These are phyloP conservation scores for Strigops habroptila DNA, from an alignment of 2,113 vertebrate genomes.

Conservation along the genomic window DNA sequence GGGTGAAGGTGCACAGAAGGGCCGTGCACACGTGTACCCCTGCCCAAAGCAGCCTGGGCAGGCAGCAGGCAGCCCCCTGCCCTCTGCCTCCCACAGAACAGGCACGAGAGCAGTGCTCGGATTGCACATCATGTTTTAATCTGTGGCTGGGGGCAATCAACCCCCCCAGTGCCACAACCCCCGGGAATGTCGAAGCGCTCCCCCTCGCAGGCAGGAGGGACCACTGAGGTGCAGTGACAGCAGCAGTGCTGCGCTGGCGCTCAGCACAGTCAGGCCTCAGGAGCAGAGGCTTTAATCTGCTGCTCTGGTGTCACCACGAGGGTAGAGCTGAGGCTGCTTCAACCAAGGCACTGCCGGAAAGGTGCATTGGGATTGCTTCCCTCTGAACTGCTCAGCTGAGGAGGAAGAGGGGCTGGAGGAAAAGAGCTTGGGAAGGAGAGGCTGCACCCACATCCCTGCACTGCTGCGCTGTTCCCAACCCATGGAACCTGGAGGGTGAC, in stretches of 20 bases:
- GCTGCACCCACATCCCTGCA: accelerated
- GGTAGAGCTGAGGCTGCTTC: neutral
- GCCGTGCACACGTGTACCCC: accelerated
- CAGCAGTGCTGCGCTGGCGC: neutral
- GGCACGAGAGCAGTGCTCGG: neutral
- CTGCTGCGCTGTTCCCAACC: neutral
- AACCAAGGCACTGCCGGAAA: neutral
- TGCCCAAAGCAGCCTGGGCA: neutral
- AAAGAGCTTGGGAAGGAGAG: neutral
- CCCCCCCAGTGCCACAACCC: neutral
- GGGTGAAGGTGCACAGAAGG: neutral
- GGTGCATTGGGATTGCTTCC: neutral
- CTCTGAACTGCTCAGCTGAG: neutral
- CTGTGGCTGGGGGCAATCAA: neutral
- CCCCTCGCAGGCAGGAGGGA: neutral
- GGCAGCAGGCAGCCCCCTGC: no score
- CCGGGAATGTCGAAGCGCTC: neutral
- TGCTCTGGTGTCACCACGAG: neutral
- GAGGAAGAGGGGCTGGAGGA: neutral
- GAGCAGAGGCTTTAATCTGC: neutral
- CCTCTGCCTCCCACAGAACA: neutral
- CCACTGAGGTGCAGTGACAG: neutral
- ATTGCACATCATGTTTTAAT: slow-evolving; percentile 14
- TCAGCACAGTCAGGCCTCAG: neutral
- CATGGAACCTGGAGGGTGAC: neutral